A percentile compares a stretch with the other conserved stretches of the same genome.
phyloP scores from a whole-genome alignment of 2,113 vertebrate genomes.

The Xerus inauris region DNA sequence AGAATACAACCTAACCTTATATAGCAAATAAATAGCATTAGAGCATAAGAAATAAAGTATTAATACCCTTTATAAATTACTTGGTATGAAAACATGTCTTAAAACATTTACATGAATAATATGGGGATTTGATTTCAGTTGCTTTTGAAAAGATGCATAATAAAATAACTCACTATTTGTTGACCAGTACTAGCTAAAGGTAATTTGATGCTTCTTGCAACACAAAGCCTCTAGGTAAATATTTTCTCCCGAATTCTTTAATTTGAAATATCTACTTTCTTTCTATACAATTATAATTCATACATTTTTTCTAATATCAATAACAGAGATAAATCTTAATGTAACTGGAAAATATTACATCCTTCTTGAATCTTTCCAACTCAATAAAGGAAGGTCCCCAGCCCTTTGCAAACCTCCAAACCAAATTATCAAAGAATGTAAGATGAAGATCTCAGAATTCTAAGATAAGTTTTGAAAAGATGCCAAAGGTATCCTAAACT shows the following conservation, averaged over 20 bases:
- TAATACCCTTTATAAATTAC: neutral
- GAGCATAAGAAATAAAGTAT: neutral
- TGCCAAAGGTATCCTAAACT: neutral
- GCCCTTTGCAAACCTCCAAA: neutral
- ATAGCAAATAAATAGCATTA: neutral
- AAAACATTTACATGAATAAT: neutral
- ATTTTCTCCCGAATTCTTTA: neutral
- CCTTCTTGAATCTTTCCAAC: neutral
- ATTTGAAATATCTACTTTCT: neutral
- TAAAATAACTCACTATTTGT: neutral
- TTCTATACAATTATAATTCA: neutral
- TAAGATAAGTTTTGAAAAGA: neutral
- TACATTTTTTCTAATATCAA: neutral
- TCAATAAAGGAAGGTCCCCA: fast-evolving
- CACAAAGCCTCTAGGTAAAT: neutral
- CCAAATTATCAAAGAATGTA: neutral
- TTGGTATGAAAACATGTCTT: neutral
- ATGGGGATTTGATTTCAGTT: neutral
- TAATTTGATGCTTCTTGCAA: neutral
- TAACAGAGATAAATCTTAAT: neutral
- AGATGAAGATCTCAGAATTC: neutral
- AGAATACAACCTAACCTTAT: neutral
- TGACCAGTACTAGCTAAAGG: neutral
- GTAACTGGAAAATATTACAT: neutral
- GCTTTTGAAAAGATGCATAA: neutral